These are phyloP conservation scores for Xylota sylvarum DNA, from an alignment of 2,888 invertebrate genomes.

Conservation along the genomic window DNA sequence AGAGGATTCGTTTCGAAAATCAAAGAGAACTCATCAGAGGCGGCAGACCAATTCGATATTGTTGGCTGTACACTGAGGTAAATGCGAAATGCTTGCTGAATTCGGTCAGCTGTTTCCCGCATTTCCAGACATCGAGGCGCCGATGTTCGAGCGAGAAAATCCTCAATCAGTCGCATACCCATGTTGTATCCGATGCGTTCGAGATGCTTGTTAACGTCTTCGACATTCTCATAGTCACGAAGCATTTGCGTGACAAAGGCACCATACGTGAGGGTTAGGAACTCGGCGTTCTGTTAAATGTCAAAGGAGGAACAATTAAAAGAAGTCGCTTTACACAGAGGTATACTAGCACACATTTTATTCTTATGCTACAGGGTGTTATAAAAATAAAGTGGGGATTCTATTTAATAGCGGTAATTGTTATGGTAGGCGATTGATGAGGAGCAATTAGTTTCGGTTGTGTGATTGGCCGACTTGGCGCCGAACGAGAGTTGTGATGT, in stretches of 20 bases:
- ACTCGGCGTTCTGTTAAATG: constrained; percentile 93
- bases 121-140: constrained; percentile 97
- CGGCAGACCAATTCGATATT: constrained; percentile 96
- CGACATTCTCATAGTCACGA: constrained; percentile 97
- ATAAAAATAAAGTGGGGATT: constrained; percentile 28
- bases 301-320: constrained; percentile 32
- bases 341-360: constrained; percentile 55
- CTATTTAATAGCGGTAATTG: constrained; percentile 84
- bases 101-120: constrained; percentile 98
- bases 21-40: constrained; percentile 98
- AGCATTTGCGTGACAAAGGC: constrained; percentile 98
- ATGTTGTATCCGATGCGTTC: constrained; percentile 99
- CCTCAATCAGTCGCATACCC: constrained; percentile 98
- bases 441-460: constrained; percentile 84
- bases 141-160: constrained; percentile 96
- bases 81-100: constrained; percentile 91
- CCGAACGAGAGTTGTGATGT: constrained; percentile 64
- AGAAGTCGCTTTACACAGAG: constrained; percentile 22
- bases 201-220: constrained; percentile 98
- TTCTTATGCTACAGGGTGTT: constrained; percentile 63
- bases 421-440: constrained; percentile 83
- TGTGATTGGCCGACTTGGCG: constrained; percentile 73
- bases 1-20: constrained; percentile 97
- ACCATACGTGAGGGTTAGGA: constrained; percentile 98
- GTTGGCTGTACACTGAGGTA: constrained; percentile 97